Base-by-base conservation (phyloP, 2,888 invertebrate species). In the Clanis bilineata region DNA sequence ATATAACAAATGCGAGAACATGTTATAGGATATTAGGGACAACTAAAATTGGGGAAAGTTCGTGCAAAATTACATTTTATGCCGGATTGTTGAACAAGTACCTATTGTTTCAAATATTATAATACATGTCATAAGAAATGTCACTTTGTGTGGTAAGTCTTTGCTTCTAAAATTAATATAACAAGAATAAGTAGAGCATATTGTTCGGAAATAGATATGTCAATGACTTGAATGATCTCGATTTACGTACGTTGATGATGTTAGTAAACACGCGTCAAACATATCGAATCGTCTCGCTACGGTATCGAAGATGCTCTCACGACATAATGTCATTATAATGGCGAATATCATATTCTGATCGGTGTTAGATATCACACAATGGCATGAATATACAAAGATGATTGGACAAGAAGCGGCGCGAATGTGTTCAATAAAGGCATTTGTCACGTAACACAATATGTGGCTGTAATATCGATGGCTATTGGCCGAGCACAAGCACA, bases 281-380 rank as follows among this genome's bases (percentile, higher is more conserved):
- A 5, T 59, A 43, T 62, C 59, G 43, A 62, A 64, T 59, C 22
- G 28, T 45, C 41, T 32, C 54, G 56, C 54, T 58, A 58, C 54
- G 38, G 38, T 47, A 59, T 23, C 55, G 56, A 41, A 51, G 64
- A 66, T 68, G 65, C 59, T 64, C 59, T 65, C 62, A 61, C 58
- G 63, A 67, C 69, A 67, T 74, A 74, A 77, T 79, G 76, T 66
- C 73, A 73, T 73, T 79, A 76, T 79, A 80, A 79, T 79, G 69
- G 67, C 65, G 61, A 65, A 41, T 59, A 62, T 63, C 61, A 62
- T 60, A 62, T 58, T 59, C 32, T 32, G 51, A 45, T 60, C 61
- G 60, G 59, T 36, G 47, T 59, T 60, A 32, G 51, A 32, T 32
- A 51, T 47, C 51, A 51, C 28, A 51, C 32, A 51, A 51, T 51